A percentile compares a stretch with the other conserved stretches of the same genome.
These are phyloP conservation scores for Drosophila bunnanda DNA, from an alignment of 2,888 invertebrate genomes.

Conservation along the genomic window DNA sequence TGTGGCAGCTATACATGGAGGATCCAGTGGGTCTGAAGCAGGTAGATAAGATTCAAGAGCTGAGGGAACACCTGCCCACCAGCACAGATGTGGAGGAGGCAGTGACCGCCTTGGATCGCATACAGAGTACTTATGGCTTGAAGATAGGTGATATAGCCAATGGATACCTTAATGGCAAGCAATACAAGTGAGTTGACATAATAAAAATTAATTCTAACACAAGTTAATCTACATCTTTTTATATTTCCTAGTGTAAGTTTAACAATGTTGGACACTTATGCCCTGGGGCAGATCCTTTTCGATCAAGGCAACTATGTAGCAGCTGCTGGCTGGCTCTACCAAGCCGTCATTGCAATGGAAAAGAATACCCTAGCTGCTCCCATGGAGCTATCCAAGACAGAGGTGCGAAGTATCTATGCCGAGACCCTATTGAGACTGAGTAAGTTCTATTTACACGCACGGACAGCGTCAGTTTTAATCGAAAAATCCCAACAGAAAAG, in stretches of 20 bases:
- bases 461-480: too few relatives aligned
- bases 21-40: conserved; percentile 63
- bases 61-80: conserved; percentile 86
- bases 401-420: conserved; percentile 70
- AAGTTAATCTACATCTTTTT: too few relatives aligned
- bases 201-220: too few relatives aligned
- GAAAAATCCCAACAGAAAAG: conserved; percentile 43
- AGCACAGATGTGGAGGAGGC: conserved; percentile 97
- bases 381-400: conserved; percentile 37
- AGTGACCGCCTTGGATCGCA: conserved; percentile 94
- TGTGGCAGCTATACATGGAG: conserved; percentile 73
- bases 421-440: conserved; percentile 72
- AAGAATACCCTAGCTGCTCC: conserved; percentile 10
- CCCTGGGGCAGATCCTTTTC: conserved; percentile 69
- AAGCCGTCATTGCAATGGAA: conserved; percentile 53
- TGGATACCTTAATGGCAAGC: conserved; percentile 92
- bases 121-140: conserved; percentile 95
- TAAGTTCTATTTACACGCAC: too few relatives aligned
- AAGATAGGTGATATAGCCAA: conserved; percentile 91
- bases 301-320: conserved; percentile 48
- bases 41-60: conserved; percentile 47
- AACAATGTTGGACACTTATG: conserved; percentile 71
- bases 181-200: conserved; percentile 90
- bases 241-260: conserved; percentile 61
- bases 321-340: conserved; percentile 72